Conservation (phyloP, 2,888 invertebrate species). For the Phortica okadai region DNA sequence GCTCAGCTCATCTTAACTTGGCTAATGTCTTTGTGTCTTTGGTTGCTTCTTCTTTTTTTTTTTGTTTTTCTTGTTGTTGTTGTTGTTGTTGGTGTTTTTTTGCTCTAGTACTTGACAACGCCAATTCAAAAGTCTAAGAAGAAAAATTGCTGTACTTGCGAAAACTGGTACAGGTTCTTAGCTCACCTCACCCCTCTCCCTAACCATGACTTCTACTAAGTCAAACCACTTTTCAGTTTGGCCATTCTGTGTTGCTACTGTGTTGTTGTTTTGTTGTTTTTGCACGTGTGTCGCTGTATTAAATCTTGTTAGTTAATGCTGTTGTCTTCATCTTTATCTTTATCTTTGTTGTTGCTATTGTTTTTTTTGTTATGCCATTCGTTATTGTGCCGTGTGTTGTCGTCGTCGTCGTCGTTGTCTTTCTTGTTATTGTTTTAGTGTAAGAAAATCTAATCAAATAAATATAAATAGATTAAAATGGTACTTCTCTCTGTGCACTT, state of each 20-base stretch:
- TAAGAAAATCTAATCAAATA: slow-evolving; percentile 14
- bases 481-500: background rate
- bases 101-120: slow-evolving; percentile 1
- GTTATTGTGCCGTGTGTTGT: background rate
- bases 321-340: background rate
- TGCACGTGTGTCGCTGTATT: slow-evolving; percentile 16
- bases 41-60: background rate
- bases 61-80: background rate
- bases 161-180: slow-evolving; percentile 8
- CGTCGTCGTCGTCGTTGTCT: background rate
- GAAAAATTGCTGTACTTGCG: background rate
- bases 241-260: background rate
- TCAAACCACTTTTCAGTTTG: too few relatives aligned
- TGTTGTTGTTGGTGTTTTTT: background rate
- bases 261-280: background rate
- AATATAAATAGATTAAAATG: slow-evolving; percentile 19
- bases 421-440: background rate
- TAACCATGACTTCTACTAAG: background rate
- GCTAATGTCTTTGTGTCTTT: background rate
- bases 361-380: background rate
- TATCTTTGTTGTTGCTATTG: background rate
- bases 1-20: slow-evolving; percentile 7
- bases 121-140: background rate
- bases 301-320: slow-evolving; percentile 19
- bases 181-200: background rate